Evolutionary conservation across 2,888 invertebrate genomes (phyloP).

Genomic region (Meganola albula): DNA sequence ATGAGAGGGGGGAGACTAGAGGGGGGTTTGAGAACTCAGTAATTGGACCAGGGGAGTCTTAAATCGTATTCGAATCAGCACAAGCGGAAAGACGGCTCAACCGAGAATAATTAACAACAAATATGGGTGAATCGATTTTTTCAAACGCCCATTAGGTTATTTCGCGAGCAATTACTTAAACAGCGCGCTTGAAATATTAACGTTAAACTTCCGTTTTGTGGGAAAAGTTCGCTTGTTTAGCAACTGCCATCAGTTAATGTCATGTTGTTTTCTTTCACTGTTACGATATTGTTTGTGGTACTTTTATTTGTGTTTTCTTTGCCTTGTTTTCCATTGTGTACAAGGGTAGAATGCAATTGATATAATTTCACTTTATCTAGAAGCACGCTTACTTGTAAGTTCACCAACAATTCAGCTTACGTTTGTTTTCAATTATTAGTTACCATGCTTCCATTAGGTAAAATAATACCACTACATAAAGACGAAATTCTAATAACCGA

Average conservation of each 20-base stretch:
- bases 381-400: slow-evolving; percentile 31
- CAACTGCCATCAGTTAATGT: slow-evolving; percentile 58
- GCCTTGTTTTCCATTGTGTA: slow-evolving; percentile 66
- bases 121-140: slow-evolving; percentile 76
- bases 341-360: slow-evolving; percentile 52
- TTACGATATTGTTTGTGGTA: slow-evolving; percentile 44
- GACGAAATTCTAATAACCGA: slow-evolving; percentile 32
- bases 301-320: slow-evolving; percentile 47
- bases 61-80: slow-evolving; percentile 72
- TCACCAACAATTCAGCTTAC: too few relatives aligned
- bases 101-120: slow-evolving; percentile 77
- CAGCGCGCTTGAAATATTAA: slow-evolving; percentile 67
- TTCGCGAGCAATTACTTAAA: slow-evolving; percentile 66
- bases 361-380: slow-evolving; percentile 52
- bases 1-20: slow-evolving; percentile 51
- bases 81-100: slow-evolving; percentile 75
- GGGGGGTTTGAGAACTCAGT: slow-evolving; percentile 70
- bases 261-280: slow-evolving; percentile 50
- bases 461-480: slow-evolving; percentile 26
- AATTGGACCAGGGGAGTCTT: slow-evolving; percentile 76
- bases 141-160: slow-evolving; percentile 57
- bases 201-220: slow-evolving; percentile 59
- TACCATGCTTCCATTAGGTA: slow-evolving; percentile 35
- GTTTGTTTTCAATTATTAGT: too few relatives aligned
- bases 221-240: slow-evolving; percentile 67